Evolutionary conservation across 2,888 invertebrate genomes (phyloP).

Genomic region (Dolomedes plantarius): DNA sequence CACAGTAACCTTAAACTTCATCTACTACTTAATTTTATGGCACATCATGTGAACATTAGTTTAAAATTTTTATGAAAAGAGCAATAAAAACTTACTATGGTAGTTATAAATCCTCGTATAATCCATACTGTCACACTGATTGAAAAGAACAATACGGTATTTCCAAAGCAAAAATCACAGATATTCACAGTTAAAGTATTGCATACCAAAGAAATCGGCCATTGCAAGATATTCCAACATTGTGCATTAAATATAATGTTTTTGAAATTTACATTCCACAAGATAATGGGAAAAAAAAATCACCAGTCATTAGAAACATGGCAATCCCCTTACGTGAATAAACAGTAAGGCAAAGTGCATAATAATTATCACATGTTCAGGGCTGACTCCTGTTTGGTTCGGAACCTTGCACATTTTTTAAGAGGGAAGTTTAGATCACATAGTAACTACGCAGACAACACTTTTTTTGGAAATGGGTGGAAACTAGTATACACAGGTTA

Average conservation of each 20-base stretch:
- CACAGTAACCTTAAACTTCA: conserved; percentile 44
- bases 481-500: background rate
- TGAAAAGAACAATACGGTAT: conserved; percentile 24
- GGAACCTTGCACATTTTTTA: conserved; percentile 42
- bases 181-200: conserved; percentile 34
- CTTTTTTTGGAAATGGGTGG: background rate
- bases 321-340: conserved; percentile 39
- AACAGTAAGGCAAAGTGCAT: conserved; percentile 45
- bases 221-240: conserved; percentile 22
- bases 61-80: conserved; percentile 38
- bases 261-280: conserved; percentile 20
- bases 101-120: conserved; percentile 19
- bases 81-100: conserved; percentile 44
- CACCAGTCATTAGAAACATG: conserved; percentile 44
- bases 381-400: conserved; percentile 44
- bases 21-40: conserved; percentile 55
- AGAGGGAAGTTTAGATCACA: conserved; percentile 31
- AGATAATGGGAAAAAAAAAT: conserved; percentile 5
- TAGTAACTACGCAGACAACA: conserved; percentile 17
- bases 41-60: conserved; percentile 55
- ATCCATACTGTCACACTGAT: conserved; percentile 9
- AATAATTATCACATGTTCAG: conserved; percentile 55
- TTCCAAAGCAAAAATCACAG: conserved; percentile 31
- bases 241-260: conserved; percentile 9
- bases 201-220: conserved; percentile 20